Conservation (phyloP, 2,888 invertebrate genomes). For the Pseudococcus jackbeardsleyi region DNA sequence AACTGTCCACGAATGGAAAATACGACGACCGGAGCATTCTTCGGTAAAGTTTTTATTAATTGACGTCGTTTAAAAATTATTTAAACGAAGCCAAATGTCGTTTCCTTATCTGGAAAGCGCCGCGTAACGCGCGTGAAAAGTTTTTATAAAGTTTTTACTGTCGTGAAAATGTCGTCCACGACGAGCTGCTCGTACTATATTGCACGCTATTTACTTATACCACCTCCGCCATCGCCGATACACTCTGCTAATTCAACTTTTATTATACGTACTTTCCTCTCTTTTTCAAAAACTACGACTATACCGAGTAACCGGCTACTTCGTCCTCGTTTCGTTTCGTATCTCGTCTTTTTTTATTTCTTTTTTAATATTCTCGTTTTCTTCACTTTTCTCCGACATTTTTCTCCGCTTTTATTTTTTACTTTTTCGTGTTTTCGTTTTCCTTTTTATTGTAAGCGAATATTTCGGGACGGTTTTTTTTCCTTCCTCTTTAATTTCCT, state of each 20-base stretch:
- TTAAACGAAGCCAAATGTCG: conserved; percentile 13
- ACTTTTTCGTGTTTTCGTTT: neutral
- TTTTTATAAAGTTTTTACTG: conserved; percentile 17
- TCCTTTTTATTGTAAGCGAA: neutral
- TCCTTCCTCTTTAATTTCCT: neutral
- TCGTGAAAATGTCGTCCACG: conserved; percentile 12
- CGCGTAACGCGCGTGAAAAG: conserved; percentile 12
- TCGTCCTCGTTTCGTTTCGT: neutral
- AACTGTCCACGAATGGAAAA: neutral
- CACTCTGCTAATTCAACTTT: conserved; percentile 13
- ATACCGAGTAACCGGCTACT: neutral
- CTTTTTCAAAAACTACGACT: neutral
- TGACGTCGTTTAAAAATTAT: conserved; percentile 17
- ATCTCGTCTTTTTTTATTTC: conserved; percentile 17
- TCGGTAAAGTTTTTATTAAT: conserved; percentile 17
- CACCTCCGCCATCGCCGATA: neutral
- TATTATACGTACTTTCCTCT: neutral
- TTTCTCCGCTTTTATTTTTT: neutral
- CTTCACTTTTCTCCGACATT: neutral
- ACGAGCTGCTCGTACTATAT: conserved; percentile 7
- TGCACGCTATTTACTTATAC: conserved; percentile 17
- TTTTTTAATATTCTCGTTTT: conserved; percentile 15
- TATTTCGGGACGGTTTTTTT: neutral
- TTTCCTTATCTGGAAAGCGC: neutral
- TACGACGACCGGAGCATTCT: neutral